These are phyloP conservation scores for Eulemur albifrons DNA, from an alignment of 2,797 vertebrate species.

Conservation along the genomic window DNA sequence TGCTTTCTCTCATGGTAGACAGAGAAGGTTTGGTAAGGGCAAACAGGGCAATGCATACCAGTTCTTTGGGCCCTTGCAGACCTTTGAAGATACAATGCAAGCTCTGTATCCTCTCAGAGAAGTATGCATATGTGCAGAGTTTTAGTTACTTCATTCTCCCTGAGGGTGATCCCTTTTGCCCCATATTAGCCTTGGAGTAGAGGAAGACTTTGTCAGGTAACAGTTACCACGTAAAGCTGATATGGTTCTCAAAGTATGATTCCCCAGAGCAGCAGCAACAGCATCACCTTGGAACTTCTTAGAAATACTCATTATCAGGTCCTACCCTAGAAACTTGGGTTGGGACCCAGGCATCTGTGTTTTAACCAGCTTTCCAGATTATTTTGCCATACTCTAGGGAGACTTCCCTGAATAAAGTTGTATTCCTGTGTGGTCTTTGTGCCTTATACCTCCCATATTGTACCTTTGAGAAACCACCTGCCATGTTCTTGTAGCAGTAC, in stretches of 20 bases:
- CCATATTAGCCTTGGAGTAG: neutral
- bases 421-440: neutral
- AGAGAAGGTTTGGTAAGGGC: neutral
- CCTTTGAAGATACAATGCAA: neutral
- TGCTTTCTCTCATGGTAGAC: neutral
- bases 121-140: neutral
- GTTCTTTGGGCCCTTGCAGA: neutral
- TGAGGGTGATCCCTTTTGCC: neutral
- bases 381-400: neutral
- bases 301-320: neutral
- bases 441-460: neutral
- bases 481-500: constrained; percentile 47
- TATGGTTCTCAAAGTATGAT: neutral
- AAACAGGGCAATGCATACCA: neutral
- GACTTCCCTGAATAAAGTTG: neutral
- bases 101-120: neutral
- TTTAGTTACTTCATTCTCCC: neutral
- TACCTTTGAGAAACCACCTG: neutral
- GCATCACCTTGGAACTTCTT: neutral
- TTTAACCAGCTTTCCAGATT: constrained; percentile 1
- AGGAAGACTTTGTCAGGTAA: neutral
- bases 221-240: neutral
- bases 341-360: neutral
- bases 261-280: neutral
- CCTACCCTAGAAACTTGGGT: neutral